Base-by-base conservation (phyloP, 2,113 vertebrate genomes). In the Proteles cristata region DNA sequence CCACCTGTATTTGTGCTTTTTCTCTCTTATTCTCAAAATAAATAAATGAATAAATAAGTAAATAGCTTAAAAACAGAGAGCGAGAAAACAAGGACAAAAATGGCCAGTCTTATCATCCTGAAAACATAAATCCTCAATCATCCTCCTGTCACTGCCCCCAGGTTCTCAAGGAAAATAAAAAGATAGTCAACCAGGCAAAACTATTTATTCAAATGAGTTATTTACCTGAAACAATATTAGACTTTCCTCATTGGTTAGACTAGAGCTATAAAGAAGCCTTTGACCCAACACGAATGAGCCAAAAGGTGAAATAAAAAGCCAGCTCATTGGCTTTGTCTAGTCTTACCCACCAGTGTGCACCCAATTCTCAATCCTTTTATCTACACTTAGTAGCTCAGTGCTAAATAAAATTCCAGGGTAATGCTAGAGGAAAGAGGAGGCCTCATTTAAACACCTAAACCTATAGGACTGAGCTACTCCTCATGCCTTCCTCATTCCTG, bases 151-250 rank as follows among this genome's bases (percentile, higher is more conserved):
- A 43, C 68, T 63, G 16, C 11, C 19, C 17, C 21, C 1, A 25
- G 33, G 7, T 48, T 84, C 11, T 17, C 84, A 74, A 95, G 33
- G 7, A 76, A 95, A 97, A 93, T 58, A 85, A 63, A 76, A 82
- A 61, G 25, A n/a, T 39, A 93, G 73, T 82, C 69, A 25, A 74
- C n/a, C 16, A 65, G 7, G 50, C 16, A 89, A 95, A 87, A 92
- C 90, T 88, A 79, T 93, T 96, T 93, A 89, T 39, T 95, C 88
- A 82, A 77, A 94, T 76, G 28, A 86, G 1, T 33, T 74, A 23
- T 93, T 68, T 90, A 81, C 65, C 80, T 90, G 39, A 93, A 77
- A 80, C 0, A 68, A n/a, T 71, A 83, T 83, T 63, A 73, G 5
- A 87, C 26, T 83, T 63, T 88, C 43, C 43, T 96, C 5, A 21